phyloP scores from a whole-genome alignment of 2,113 vertebrate genomes.

The Circaetus cinerascens region DNA sequence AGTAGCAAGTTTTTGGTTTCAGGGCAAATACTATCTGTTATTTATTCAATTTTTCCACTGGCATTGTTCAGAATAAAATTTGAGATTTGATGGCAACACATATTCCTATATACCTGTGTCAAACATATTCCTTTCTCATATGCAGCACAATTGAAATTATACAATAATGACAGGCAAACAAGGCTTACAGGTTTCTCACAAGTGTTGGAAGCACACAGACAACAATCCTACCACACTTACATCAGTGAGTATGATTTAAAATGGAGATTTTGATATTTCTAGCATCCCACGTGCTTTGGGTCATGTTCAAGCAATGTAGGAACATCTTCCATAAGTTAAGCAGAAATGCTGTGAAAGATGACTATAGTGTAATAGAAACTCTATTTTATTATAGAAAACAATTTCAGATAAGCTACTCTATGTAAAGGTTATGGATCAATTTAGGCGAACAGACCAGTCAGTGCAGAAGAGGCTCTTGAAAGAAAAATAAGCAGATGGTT shows the following conservation, averaged over 20 bases:
- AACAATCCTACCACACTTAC: neutral
- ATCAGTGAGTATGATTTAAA: neutral
- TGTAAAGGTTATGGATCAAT: neutral
- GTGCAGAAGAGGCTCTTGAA: neutral
- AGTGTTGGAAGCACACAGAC: neutral
- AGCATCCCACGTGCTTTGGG: neutral
- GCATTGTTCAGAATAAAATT: neutral
- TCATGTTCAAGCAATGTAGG: neutral
- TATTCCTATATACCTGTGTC: neutral
- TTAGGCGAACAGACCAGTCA: neutral
- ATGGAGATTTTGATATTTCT: constrained; percentile 24
- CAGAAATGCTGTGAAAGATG: neutral
- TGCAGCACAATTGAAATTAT: neutral
- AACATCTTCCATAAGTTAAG: neutral
- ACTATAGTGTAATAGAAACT: neutral
- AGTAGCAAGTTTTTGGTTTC: neutral
- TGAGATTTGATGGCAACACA: neutral
- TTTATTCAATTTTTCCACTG: neutral
- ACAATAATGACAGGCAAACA: neutral
- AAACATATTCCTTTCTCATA: neutral
- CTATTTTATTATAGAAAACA: neutral
- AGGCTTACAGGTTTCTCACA: neutral
- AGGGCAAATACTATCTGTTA: neutral
- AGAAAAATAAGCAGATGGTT: constrained; percentile 4
- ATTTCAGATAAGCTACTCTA: neutral